These are phyloP conservation scores for Virgularia gustaviana DNA, from an alignment of 92 coral and sea anemone genomes.

Conservation along the genomic window DNA sequence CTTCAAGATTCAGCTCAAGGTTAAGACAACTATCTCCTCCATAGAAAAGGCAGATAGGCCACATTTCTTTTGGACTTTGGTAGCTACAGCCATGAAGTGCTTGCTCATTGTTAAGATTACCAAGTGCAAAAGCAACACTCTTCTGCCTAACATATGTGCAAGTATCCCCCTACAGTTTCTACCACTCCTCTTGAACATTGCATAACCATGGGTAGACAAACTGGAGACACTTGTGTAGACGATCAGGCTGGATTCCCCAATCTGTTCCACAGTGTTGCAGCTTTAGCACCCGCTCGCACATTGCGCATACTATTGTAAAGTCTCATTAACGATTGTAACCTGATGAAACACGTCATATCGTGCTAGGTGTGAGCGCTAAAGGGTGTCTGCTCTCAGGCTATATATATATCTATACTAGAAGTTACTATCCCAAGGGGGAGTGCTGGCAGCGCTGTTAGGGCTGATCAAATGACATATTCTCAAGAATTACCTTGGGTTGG, in stretches of 20 bases:
- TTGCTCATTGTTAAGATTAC: conserved; percentile 31
- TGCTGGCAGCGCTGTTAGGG: too few species aligned
- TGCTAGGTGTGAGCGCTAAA: too few species aligned
- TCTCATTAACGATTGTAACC: too few species aligned
- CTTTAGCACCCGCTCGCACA: conserved; percentile 13
- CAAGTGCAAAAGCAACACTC: conserved; percentile 6
- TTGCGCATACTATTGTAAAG: too few species aligned
- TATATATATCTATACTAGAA: too few species aligned
- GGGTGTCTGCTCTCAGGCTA: too few species aligned
- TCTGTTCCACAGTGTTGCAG: conserved; percentile 37
- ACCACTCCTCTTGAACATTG: conserved; percentile 39
- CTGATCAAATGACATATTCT: too few species aligned
- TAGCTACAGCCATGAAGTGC: not conserved
- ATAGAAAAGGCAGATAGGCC: conserved; percentile 34
- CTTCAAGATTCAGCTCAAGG: conserved; percentile 31
- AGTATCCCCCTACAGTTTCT: conserved; percentile 41
- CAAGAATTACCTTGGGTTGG: too few species aligned
- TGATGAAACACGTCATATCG: too few species aligned
- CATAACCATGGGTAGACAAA: conserved; percentile 53
- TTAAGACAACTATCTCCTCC: conserved; percentile 28
- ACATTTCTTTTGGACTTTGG: conserved; percentile 38
- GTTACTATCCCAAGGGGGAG: too few species aligned
- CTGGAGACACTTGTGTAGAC: conserved; percentile 7
- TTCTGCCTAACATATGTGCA: conserved; percentile 38
- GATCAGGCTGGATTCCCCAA: conserved; percentile 43